phyloP scores from a whole-genome alignment of 2,888 invertebrate genomes.

The Pristionchus mayeri region DNA sequence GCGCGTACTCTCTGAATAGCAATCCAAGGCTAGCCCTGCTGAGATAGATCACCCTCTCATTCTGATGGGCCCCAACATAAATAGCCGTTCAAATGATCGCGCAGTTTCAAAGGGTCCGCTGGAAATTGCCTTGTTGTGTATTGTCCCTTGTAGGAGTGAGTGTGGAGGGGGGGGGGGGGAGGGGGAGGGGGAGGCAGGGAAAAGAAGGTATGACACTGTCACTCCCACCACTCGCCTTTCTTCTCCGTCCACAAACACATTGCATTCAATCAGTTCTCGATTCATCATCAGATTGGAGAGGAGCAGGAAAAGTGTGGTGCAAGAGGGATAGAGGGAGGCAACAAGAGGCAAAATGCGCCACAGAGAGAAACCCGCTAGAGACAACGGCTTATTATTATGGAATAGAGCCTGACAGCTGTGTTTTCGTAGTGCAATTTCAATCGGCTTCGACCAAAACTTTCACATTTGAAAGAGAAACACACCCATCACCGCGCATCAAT shows the following conservation, averaged over 20 bases:
- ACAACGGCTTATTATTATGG: slow-evolving; percentile 5
- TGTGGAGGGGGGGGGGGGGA: neutral
- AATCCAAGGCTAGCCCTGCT: neutral
- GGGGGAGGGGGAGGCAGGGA: no score
- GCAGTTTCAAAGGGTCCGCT: neutral
- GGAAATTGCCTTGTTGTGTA: slow-evolving; percentile 18
- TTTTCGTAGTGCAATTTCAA: no score
- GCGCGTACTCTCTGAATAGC: slow-evolving; percentile 17
- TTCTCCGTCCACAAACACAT: slow-evolving; percentile 30
- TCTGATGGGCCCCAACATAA: no score
- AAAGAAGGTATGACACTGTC: slow-evolving; percentile 37
- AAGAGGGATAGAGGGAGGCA: neutral
- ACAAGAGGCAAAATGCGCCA: neutral
- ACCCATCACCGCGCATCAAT: neutral
- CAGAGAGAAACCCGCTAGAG: neutral
- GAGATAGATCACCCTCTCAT: neutral
- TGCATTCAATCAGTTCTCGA: slow-evolving; percentile 36
- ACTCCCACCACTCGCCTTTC: neutral
- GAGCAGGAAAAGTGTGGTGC: neutral
- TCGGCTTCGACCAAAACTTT: neutral
- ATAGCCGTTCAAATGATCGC: neutral
- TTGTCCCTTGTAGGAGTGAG: neutral
- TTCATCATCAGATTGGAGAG: slow-evolving; percentile 29
- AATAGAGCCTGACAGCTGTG: neutral
- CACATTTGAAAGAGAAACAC: neutral